A percentile compares a stretch with the other conserved stretches of the same genome.
Conservation (phyloP, 1,140 invertebrate genomes). For the Choristoneura fumiferana region DNA sequence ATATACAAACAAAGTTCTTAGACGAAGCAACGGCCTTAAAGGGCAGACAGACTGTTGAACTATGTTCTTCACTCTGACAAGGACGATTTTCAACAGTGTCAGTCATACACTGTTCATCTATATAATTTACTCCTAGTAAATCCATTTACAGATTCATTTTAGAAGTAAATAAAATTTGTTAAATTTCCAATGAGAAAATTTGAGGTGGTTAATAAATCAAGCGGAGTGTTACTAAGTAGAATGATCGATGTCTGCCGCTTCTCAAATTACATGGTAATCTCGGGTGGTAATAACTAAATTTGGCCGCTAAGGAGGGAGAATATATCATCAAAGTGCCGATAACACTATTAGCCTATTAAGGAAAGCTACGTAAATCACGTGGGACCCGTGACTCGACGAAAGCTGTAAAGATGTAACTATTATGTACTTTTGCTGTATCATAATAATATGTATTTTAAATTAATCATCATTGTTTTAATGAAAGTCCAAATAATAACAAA, state of each 20-base stretch:
- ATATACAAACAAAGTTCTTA: neutral
- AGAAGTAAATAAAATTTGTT: neutral
- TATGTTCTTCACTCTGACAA: slow-evolving; percentile 15
- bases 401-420: slow-evolving; percentile 20
- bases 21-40: slow-evolving; percentile 16
- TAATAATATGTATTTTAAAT: too few species aligned
- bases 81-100: slow-evolving; percentile 26
- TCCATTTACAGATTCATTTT: neutral
- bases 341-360: slow-evolving; percentile 30
- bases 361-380: slow-evolving; percentile 24
- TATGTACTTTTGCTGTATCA: too few species aligned
- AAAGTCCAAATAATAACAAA: too few species aligned
- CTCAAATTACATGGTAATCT: slow-evolving; percentile 57
- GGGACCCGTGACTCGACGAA: slow-evolving; percentile 31
- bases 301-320: slow-evolving; percentile 44
- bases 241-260: slow-evolving; percentile 52
- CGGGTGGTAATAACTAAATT: slow-evolving; percentile 66
- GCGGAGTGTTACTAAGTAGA: slow-evolving; percentile 23
- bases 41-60: slow-evolving; percentile 40
- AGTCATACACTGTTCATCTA: slow-evolving; percentile 11
- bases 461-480: too few species aligned
- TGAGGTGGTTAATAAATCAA: slow-evolving; percentile 7
- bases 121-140: slow-evolving; percentile 10
- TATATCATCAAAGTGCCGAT: slow-evolving; percentile 45
- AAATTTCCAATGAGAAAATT: too few species aligned